A percentile compares a stretch with the other conserved stretches of the same genome.
These are phyloP conservation scores for Archivesica marissinica DNA, from an alignment of 1,140 invertebrate genomes.

Conservation along the genomic window DNA sequence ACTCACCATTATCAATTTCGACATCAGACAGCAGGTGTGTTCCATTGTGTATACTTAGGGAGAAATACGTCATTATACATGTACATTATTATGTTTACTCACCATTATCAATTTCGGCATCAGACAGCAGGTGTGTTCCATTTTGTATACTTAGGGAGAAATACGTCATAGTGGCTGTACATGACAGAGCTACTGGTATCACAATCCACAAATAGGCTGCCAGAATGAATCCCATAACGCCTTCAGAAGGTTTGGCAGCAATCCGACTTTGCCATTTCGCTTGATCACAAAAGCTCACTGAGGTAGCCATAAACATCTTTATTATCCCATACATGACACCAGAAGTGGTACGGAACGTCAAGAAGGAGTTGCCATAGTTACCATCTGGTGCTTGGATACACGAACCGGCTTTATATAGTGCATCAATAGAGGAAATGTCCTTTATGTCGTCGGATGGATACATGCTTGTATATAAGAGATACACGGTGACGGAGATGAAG, in stretches of 20 bases:
- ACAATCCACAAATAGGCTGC: conserved; percentile 83
- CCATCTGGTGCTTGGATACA: conserved; percentile 76
- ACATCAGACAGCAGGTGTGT: conserved; percentile 64
- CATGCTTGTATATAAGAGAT: conserved; percentile 69
- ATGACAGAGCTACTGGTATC: conserved; percentile 78
- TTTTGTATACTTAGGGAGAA: conserved; percentile 68
- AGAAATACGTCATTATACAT: conserved; percentile 78
- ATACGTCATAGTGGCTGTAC: conserved; percentile 80
- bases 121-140: conserved; percentile 67
- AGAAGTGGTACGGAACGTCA: conserved; percentile 64
- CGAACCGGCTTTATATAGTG: conserved; percentile 70
- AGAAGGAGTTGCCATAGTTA: conserved; percentile 77
- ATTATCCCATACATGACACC: conserved; percentile 78
- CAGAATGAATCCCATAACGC: conserved; percentile 81
- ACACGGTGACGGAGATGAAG: conserved; percentile 75
- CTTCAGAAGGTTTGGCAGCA: conserved; percentile 79
- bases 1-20: conserved; percentile 76
- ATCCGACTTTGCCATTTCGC: conserved; percentile 80
- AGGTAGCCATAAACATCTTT: conserved; percentile 75
- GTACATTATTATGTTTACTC: conserved; percentile 73
- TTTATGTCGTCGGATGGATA: conserved; percentile 38
- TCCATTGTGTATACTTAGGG: conserved; percentile 66
- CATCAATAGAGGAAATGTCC: conserved; percentile 56
- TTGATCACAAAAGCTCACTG: conserved; percentile 83
- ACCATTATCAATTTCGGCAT: conserved; percentile 76